phyloP scores from a whole-genome alignment of 2,888 invertebrate genomes.

The Serrognathus titanus region DNA sequence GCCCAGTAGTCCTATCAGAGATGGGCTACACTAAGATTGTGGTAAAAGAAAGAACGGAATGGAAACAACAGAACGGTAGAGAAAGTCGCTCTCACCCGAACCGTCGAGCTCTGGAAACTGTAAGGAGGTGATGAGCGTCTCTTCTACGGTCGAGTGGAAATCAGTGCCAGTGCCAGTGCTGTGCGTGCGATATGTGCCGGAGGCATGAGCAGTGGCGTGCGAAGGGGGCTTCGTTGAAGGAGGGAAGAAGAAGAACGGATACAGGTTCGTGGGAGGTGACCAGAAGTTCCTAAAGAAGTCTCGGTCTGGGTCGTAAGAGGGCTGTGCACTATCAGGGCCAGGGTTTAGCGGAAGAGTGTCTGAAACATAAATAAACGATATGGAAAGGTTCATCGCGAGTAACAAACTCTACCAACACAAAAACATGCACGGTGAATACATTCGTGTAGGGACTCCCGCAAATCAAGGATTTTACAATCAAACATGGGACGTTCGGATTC shows the following conservation, averaged over 20 bases:
- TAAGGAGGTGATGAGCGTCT: slow-evolving; percentile 48
- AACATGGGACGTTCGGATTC: too few relatives aligned
- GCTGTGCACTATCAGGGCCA: slow-evolving; percentile 58
- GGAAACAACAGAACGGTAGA: slow-evolving; percentile 27
- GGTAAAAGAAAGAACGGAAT: slow-evolving; percentile 4
- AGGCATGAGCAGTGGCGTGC: slow-evolving; percentile 42
- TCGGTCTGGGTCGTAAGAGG: slow-evolving; percentile 54
- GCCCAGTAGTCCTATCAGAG: slow-evolving; percentile 33
- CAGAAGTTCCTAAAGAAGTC: slow-evolving; percentile 56
- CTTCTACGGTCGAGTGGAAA: slow-evolving; percentile 47
- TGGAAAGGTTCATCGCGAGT: slow-evolving; percentile 15
- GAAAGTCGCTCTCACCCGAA: slow-evolving; percentile 44
- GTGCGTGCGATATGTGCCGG: slow-evolving; percentile 46
- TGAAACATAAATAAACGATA: slow-evolving; percentile 53
- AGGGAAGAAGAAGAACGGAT: slow-evolving; percentile 62
- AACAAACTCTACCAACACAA: not conserved
- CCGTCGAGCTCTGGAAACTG: slow-evolving; percentile 44
- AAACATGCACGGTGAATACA: slow-evolving; percentile 3
- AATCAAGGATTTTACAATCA: too few relatives aligned
- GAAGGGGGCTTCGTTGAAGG: slow-evolving; percentile 43
- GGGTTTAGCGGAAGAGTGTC: slow-evolving; percentile 55
- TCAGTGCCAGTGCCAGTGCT: slow-evolving; percentile 44
- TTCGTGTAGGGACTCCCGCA: slow-evolving; percentile 19
- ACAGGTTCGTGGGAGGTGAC: slow-evolving; percentile 54
- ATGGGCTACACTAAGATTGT: slow-evolving; percentile 26